Conservation (phyloP, 2,888 invertebrate genomes). For the Ypsolopha sequella region DNA sequence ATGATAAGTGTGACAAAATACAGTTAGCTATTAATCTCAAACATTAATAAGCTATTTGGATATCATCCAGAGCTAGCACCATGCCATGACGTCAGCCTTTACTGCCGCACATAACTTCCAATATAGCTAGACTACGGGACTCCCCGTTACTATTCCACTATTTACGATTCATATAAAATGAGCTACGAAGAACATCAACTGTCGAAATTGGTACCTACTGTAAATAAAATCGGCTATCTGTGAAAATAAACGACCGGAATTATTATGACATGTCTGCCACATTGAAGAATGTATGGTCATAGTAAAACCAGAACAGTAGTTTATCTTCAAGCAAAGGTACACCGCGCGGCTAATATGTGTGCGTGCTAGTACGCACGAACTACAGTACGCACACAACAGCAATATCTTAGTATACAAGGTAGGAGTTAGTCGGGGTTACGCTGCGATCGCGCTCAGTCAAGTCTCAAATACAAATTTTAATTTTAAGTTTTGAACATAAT, state of each 20-base stretch:
- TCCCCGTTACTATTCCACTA: background rate
- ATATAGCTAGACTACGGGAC: background rate
- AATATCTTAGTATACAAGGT: no score
- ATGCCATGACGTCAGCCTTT: conserved; percentile 22
- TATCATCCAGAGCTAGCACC: conserved; percentile 32
- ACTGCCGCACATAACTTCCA: conserved; percentile 24
- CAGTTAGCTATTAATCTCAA: background rate
- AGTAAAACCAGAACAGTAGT: no score
- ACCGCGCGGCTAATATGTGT: no score
- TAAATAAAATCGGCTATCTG: background rate
- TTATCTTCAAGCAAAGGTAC: no score
- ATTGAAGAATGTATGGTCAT: no score
- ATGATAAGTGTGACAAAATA: background rate
- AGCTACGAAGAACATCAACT: background rate
- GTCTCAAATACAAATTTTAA: no score
- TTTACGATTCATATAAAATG: conserved; percentile 4
- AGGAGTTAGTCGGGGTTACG: no score
- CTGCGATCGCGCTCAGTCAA: no score
- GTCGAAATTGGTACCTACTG: no score
- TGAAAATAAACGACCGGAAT: background rate
- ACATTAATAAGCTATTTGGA: conserved; percentile 30
- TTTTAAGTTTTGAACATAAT: no score
- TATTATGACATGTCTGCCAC: background rate
- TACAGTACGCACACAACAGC: no score
- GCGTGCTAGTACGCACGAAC: no score